Conservation (phyloP, 2,888 invertebrate species). For the Punctoribates punctum region DNA sequence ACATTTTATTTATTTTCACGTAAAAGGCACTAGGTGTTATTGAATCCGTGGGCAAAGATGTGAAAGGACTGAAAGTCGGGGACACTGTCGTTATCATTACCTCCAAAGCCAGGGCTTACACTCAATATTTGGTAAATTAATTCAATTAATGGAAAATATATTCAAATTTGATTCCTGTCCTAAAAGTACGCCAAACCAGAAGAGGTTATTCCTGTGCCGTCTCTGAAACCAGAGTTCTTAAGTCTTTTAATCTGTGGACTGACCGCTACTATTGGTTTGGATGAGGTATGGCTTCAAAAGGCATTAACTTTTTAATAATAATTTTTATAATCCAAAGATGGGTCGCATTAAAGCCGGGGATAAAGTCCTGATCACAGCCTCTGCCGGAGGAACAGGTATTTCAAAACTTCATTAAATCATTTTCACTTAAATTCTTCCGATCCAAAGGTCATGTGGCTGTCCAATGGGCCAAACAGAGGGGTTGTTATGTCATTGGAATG, state of each 20-base stretch:
- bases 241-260: constrained; percentile 42
- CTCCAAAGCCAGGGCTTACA: constrained; percentile 50
- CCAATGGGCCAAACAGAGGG: constrained; percentile 47
- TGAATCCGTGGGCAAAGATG: constrained; percentile 49
- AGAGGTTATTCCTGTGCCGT: constrained; percentile 41
- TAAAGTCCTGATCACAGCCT: constrained; percentile 46
- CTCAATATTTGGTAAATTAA: constrained; percentile 15
- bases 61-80: constrained; percentile 49
- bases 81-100: constrained; percentile 50
- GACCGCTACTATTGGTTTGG: constrained; percentile 53
- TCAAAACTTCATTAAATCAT: too few species aligned
- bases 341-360: constrained; percentile 44
- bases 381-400: constrained; percentile 47
- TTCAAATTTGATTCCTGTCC: neutral
- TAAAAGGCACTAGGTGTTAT: constrained; percentile 49
- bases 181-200: constrained; percentile 1
- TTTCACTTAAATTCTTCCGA: too few species aligned
- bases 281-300: constrained; percentile 40
- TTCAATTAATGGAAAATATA: constrained; percentile 40
- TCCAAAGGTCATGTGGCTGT: constrained; percentile 42
- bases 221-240: constrained; percentile 44
- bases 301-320: neutral
- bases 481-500: constrained; percentile 47
- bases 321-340: constrained; percentile 42
- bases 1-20: constrained; percentile 32